Conservation (phyloP, 2,797 vertebrate species). For the Mormyrus hasselquistii region DNA sequence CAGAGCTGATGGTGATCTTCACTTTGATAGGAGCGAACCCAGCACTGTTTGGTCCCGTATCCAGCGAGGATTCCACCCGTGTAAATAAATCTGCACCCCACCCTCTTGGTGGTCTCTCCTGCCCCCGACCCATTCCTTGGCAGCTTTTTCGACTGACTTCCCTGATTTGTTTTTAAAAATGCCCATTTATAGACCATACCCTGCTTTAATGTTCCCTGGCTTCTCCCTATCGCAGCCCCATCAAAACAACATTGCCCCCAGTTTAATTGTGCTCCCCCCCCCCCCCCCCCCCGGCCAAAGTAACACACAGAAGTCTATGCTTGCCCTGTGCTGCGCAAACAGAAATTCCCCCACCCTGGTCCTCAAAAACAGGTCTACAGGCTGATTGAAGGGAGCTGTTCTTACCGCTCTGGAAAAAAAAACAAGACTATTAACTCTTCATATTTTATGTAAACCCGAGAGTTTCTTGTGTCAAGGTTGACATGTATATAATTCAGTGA, state of each 20-base stretch:
- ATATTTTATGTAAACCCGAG: neutral
- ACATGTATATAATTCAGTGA: neutral
- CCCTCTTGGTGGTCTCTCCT: neutral
- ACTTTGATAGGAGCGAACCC: neutral
- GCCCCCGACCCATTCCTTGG: neutral
- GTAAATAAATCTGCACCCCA: neutral
- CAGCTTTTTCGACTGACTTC: conserved; percentile 18
- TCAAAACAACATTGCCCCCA: conserved; percentile 38
- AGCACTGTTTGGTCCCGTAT: neutral
- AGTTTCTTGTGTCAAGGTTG: neutral
- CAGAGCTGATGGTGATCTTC: neutral
- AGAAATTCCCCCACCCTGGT: neutral
- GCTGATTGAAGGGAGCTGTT: neutral
- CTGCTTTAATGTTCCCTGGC: conserved; percentile 33
- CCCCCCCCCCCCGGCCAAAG: neutral
- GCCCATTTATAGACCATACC: conserved; percentile 48
- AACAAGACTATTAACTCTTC: neutral
- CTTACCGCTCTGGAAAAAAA: neutral
- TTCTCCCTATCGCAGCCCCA: conserved; percentile 38
- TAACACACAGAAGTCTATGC: neutral
- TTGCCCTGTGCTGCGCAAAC: neutral
- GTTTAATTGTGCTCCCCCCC: conserved; percentile 35
- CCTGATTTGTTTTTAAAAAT: conserved; percentile 37
- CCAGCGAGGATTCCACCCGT: neutral
- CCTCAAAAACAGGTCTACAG: neutral